These are phyloP conservation scores for Antigone vipio DNA, from an alignment of 2,113 vertebrate genomes.

Conservation along the genomic window DNA sequence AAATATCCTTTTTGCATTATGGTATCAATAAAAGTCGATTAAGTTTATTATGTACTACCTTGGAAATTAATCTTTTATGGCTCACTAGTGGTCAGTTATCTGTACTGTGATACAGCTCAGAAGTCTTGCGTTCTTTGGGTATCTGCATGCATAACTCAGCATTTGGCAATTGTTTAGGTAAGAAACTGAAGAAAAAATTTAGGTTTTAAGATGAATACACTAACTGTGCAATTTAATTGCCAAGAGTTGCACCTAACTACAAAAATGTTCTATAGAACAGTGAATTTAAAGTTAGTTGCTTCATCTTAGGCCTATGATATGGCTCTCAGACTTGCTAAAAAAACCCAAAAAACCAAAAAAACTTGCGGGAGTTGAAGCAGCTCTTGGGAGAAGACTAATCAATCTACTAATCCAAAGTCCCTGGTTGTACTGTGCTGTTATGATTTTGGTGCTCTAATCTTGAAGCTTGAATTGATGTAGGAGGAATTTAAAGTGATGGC, in stretches of 20 bases:
- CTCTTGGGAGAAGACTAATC: not conserved
- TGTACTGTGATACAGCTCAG: not conserved
- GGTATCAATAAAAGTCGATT: not conserved
- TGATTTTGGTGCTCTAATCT: not conserved
- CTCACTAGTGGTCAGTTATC: conserved; percentile 13
- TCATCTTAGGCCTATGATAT: not conserved
- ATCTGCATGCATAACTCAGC: not conserved
- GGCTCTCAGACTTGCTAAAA: not conserved
- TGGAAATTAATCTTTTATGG: not conserved
- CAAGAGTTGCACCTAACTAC: not conserved
- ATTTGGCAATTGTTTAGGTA: not conserved
- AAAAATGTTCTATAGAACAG: not conserved
- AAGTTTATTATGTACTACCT: conserved; percentile 12
- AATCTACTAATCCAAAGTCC: too few relatives aligned
- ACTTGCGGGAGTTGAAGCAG: not conserved
- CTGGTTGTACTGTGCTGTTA: not conserved
- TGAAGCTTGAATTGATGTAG: not conserved
- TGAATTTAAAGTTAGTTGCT: not conserved
- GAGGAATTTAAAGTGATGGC: not conserved
- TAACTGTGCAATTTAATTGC: not conserved
- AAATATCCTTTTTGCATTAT: conserved; percentile 24
- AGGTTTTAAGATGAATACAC: not conserved
- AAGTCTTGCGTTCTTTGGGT: not conserved
- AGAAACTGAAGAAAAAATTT: not conserved
- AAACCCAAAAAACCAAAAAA: too few relatives aligned